Evolutionary conservation across 2,797 vertebrate species (phyloP).

Genomic region (Gallinago nigripennis): DNA sequence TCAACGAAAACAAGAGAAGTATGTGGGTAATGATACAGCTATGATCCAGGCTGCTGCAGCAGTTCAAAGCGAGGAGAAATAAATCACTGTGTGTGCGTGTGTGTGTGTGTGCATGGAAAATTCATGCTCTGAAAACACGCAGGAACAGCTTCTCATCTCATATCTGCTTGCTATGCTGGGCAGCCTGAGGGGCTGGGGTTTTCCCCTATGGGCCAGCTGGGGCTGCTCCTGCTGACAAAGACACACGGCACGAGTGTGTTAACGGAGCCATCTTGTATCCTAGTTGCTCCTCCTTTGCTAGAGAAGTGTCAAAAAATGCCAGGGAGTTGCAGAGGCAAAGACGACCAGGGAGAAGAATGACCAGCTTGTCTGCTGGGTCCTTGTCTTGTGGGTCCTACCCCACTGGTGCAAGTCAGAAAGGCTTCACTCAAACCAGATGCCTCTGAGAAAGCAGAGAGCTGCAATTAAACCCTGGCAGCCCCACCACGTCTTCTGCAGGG

Average conservation of each 20-base stretch:
- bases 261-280: not conserved
- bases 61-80: not conserved
- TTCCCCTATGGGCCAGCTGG: not conserved
- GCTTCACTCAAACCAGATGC: constrained; percentile 40
- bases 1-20: not conserved
- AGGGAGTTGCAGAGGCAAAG: not conserved
- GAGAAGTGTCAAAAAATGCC: not conserved
- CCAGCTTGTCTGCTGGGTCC: not conserved
- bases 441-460: not conserved
- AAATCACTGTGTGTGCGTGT: not conserved
- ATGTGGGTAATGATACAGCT: not conserved
- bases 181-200: not conserved
- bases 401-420: not conserved
- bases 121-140: not conserved
- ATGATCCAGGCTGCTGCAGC: not conserved
- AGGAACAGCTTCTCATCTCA: not conserved
- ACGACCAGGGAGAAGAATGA: rapidly evolving
- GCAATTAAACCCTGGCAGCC: not conserved
- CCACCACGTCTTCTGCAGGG: not conserved
- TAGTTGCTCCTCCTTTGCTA: not conserved
- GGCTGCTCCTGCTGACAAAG: not conserved
- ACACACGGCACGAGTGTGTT: not conserved
- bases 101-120: not conserved
- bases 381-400: not conserved
- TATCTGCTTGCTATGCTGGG: not conserved